phyloP scores from a whole-genome alignment of 2,113 vertebrate species.

The Arothron firmamentum region DNA sequence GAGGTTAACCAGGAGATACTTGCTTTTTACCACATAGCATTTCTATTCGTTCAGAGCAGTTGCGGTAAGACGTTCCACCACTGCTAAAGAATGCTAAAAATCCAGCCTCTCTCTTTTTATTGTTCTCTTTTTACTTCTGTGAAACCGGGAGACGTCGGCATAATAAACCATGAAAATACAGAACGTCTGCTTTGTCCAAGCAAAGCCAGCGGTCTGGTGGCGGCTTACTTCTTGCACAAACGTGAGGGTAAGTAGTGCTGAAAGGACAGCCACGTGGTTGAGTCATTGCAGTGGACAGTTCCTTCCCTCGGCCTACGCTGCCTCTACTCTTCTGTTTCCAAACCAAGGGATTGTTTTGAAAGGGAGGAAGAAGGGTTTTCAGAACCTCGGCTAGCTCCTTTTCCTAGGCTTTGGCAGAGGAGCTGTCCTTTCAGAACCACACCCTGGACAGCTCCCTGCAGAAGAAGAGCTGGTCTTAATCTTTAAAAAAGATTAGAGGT shows the following conservation, averaged over 20 bases:
- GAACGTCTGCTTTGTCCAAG: conserved; percentile 6
- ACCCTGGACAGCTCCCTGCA: conserved; percentile 14
- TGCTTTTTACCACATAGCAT: no score
- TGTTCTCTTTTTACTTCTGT: neutral
- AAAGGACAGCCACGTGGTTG: conserved; percentile 20
- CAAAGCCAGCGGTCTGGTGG: conserved; percentile 13
- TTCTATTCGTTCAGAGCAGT: no score
- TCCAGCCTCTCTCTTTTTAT: neutral
- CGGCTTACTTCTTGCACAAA: conserved; percentile 2
- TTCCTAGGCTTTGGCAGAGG: neutral
- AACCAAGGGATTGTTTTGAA: conserved; percentile 16
- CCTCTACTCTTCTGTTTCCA: conserved; percentile 8
- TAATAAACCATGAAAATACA: neutral
- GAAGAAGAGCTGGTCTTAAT: conserved; percentile 27
- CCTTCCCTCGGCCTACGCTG: conserved; percentile 11
- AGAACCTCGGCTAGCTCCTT: conserved; percentile 47
- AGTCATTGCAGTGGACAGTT: conserved; percentile 44
- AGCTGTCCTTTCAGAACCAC: conserved; percentile 36
- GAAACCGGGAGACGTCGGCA: neutral
- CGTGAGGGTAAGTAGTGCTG: conserved; percentile 8
- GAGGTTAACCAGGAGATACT: no score
- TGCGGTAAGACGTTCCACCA: no score
- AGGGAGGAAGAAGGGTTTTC: conserved; percentile 23
- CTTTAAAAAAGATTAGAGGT: conserved; percentile 23
- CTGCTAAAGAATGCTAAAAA: no score